A percentile compares a stretch with the other conserved stretches of the same genome.
phyloP scores from a whole-genome alignment of 1,140 invertebrate genomes.

The Nymphalis io region DNA sequence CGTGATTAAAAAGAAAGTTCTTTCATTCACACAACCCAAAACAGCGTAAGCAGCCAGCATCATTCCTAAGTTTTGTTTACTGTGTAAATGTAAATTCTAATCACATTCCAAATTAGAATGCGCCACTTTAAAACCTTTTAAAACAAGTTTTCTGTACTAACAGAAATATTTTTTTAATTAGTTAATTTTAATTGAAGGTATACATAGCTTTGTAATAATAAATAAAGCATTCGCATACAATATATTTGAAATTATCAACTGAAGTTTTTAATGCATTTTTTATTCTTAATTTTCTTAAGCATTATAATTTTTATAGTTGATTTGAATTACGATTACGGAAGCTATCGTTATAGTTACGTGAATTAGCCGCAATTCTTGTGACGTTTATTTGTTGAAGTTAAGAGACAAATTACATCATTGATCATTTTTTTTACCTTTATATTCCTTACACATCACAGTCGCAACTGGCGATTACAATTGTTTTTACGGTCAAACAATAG shows the following conservation, averaged over 20 bases:
- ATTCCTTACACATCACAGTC: conserved; percentile 28
- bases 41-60: conserved; percentile 7
- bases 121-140: too few relatives aligned
- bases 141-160: too few relatives aligned
- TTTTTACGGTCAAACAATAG: conserved; percentile 53
- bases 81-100: not conserved
- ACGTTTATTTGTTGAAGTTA: not conserved
- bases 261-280: not conserved
- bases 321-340: conserved; percentile 18
- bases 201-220: too few relatives aligned
- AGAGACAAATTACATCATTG: conserved; percentile 16
- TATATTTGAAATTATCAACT: not conserved
- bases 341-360: conserved; percentile 20
- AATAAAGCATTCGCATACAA: not conserved
- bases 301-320: too few relatives aligned
- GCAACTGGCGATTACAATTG: conserved; percentile 45
- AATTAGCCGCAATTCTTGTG: not conserved
- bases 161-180: too few relatives aligned
- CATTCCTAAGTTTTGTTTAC: not conserved
- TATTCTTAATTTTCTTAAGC: too few relatives aligned
- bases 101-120: not conserved
- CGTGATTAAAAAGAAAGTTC: conserved; percentile 27
- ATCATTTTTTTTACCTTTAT: conserved; percentile 18
- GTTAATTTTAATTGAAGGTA: too few relatives aligned
- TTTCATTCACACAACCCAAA: conserved; percentile 23